Percentiles rank a stretch among this genome's conserved stretches.
phyloP scores from a whole-genome alignment of 2,797 vertebrate genomes.

The Acrocephalus scirpaceus region DNA sequence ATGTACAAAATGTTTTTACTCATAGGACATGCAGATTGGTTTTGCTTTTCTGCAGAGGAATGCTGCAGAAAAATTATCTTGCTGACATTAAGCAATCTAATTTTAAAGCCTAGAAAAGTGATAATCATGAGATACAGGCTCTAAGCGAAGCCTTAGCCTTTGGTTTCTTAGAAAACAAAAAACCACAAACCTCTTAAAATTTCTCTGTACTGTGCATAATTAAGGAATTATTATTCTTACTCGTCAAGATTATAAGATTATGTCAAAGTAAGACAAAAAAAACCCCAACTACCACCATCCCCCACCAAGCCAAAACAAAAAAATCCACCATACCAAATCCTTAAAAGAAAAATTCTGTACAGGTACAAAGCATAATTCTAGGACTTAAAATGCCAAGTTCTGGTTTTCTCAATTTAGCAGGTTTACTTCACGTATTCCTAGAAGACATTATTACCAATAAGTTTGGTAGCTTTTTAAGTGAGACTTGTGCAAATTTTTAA shows the following conservation, averaged over 20 bases:
- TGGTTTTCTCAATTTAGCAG: background rate
- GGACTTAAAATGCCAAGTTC: background rate
- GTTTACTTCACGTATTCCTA: background rate
- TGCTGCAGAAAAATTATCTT: background rate
- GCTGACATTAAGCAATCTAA: background rate
- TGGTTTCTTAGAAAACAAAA: background rate
- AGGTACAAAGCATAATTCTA: background rate
- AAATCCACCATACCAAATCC: background rate
- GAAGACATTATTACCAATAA: background rate
- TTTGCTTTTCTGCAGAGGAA: background rate
- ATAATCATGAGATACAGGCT: background rate
- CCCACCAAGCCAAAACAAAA: background rate
- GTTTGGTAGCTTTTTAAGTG: background rate
- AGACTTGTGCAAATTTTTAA: background rate
- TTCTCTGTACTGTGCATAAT: background rate
- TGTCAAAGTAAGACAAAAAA: background rate
- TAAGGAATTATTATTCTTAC: background rate
- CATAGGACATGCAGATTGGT: background rate
- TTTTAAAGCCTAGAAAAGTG: background rate
- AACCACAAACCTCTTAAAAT: accelerated
- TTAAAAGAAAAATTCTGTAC: background rate
- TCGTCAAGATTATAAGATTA: background rate
- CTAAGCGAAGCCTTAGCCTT: background rate
- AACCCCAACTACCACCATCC: background rate
- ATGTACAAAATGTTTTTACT: background rate